Evolutionary conservation across 2,113 vertebrate species (phyloP).

Genomic region (Ciconia maguari): DNA sequence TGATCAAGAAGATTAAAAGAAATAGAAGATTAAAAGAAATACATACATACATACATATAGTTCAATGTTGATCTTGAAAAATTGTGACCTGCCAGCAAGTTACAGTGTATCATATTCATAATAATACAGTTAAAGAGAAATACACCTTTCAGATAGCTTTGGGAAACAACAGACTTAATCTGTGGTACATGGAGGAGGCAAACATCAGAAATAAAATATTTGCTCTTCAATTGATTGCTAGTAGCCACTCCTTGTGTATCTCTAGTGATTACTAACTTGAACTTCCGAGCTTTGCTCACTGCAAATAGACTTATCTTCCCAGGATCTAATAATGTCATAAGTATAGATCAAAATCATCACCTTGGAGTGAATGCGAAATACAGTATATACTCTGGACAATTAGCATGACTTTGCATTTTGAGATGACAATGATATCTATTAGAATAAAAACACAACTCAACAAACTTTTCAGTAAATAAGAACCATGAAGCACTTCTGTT

Average conservation of each 20-base stretch:
- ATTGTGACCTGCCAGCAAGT: not conserved
- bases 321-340: not conserved
- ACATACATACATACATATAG: not conserved
- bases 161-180: not conserved
- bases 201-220: not conserved
- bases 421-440: not conserved
- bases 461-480: not conserved
- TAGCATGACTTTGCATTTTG: not conserved
- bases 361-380: not conserved
- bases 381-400: not conserved
- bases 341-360: not conserved
- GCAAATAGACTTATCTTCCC: not conserved
- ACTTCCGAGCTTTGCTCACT: not conserved
- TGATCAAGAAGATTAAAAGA: slow-evolving; percentile 50
- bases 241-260: not conserved
- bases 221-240: not conserved
- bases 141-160: not conserved
- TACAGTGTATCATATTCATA: not conserved
- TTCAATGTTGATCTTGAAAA: not conserved
- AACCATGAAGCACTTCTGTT: not conserved
- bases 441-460: not conserved
- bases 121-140: not conserved
- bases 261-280: not conserved
- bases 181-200: not conserved
- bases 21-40: slow-evolving; percentile 24